These are phyloP conservation scores for Caenorhabditis uteleia DNA, from an alignment of 2,888 invertebrate species.

Conservation along the genomic window DNA sequence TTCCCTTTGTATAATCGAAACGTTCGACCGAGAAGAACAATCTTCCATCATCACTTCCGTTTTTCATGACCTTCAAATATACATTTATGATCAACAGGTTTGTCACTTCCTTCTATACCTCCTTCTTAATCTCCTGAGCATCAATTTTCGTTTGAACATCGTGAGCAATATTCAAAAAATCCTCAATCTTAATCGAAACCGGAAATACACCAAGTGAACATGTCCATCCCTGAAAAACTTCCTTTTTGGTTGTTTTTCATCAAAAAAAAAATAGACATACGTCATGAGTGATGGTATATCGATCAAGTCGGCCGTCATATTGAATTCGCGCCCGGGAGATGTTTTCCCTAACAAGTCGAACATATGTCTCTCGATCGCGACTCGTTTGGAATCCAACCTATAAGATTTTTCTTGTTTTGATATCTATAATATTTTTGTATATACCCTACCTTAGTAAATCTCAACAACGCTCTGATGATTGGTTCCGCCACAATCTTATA, in stretches of 20 bases:
- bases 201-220: constrained; percentile 65
- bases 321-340: constrained; percentile 52
- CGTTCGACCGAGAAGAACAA: constrained; percentile 64
- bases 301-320: constrained; percentile 54
- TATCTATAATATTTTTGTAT: not conserved
- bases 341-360: constrained; percentile 47
- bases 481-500: constrained; percentile 58
- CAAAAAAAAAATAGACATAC: constrained; percentile 22
- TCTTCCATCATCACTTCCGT: constrained; percentile 43
- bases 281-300: constrained; percentile 53
- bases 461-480: constrained; percentile 55
- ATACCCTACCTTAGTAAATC: constrained; percentile 56
- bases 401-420: constrained; percentile 1
- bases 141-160: constrained; percentile 46
- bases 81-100: constrained; percentile 2
- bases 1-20: constrained; percentile 66
- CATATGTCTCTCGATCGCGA: constrained; percentile 56
- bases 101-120: not conserved
- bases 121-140: constrained; percentile 48
- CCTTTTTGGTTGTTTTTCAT: not conserved
- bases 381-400: constrained; percentile 66
- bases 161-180: constrained; percentile 54
- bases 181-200: constrained; percentile 65
- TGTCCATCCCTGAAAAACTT: constrained; percentile 51
- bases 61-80: constrained; percentile 49